Evolutionary conservation across 2,113 vertebrate species (phyloP).

Genomic region (Smithornis capensis): DNA sequence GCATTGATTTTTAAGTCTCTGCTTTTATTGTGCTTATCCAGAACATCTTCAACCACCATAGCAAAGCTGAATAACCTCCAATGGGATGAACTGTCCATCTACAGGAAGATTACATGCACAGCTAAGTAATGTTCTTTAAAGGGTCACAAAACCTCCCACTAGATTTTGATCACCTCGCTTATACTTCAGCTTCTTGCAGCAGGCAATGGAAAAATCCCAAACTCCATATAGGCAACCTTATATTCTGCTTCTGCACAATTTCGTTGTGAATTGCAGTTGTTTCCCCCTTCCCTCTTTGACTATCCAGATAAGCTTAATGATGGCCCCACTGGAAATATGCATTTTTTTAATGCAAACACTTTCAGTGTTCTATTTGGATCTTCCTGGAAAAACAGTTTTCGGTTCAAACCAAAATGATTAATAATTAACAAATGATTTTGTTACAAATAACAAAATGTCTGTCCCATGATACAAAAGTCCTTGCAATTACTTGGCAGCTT

Average conservation of each 20-base stretch:
- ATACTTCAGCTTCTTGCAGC: not conserved
- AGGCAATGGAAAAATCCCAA: not conserved
- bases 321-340: not conserved
- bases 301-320: not conserved
- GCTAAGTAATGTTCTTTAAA: not conserved
- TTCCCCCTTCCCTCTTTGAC: not conserved
- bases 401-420: not conserved
- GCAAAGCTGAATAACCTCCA: not conserved
- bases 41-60: not conserved
- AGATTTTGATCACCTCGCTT: not conserved
- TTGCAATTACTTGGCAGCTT: not conserved
- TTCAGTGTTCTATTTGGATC: not conserved
- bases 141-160: not conserved
- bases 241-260: not conserved
- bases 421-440: not conserved
- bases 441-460: not conserved
- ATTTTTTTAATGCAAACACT: not conserved
- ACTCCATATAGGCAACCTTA: not conserved
- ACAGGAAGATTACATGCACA: not conserved
- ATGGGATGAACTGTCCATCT: not conserved
- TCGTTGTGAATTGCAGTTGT: not conserved
- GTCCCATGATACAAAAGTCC: not conserved
- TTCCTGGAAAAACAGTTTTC: not conserved
- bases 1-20: not conserved
- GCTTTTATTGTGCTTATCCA: not conserved